Percentiles rank a stretch among this genome's conserved stretches.
These are phyloP conservation scores for Fratercula arctica DNA, from an alignment of 2,797 vertebrate genomes.

Conservation along the genomic window DNA sequence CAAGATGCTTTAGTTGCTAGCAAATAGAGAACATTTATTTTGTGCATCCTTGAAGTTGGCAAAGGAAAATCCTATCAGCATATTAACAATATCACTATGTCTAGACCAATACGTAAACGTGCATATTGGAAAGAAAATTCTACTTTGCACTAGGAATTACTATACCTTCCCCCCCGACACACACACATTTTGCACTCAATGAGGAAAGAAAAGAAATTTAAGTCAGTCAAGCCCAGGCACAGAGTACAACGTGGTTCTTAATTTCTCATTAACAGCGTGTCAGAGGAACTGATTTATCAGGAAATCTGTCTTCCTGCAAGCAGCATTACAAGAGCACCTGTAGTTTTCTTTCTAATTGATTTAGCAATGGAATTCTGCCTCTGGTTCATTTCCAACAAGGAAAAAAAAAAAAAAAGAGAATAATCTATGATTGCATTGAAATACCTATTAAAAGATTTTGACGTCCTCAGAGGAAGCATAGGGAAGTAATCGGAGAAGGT, in stretches of 20 bases:
- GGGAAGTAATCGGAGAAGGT: neutral
- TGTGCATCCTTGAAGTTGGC: neutral
- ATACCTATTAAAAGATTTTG: neutral
- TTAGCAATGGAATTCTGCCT: conserved; percentile 21
- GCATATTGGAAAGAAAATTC: neutral
- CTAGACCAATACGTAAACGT: neutral
- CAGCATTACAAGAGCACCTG: conserved; percentile 4
- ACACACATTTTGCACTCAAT: neutral
- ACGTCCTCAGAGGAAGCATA: neutral
- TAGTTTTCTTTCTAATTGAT: conserved; percentile 53
- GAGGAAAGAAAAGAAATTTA: conserved; percentile 22
- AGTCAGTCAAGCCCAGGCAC: neutral
- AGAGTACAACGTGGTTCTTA: neutral
- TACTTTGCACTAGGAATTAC: neutral
- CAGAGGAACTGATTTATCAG: conserved; percentile 58
- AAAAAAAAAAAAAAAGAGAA: neutral
- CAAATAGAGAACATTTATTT: neutral
- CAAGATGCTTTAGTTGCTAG: neutral
- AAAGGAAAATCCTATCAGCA: neutral
- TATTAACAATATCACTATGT: neutral
- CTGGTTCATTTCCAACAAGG: neutral
- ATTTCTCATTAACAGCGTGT: conserved; percentile 62
- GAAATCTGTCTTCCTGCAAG: conserved; percentile 41
- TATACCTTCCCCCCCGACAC: neutral
- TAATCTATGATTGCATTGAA: neutral